Evolutionary conservation across 2,113 vertebrate species (phyloP), one percentile per base, ranked within the genome.

Genomic region (Labrus mixtus): DNA sequence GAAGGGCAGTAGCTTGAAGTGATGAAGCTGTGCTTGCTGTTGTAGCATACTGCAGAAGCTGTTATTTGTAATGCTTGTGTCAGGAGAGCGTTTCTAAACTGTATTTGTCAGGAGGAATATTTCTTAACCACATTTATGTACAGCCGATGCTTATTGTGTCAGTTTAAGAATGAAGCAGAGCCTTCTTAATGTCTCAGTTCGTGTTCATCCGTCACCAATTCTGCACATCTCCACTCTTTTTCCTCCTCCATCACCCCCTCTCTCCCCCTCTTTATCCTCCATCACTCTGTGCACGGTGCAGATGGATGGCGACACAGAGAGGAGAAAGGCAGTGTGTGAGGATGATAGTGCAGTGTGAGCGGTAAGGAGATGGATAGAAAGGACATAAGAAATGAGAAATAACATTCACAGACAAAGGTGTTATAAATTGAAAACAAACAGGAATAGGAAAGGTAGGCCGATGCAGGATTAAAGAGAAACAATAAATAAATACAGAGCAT

Each of bases 151-250:
- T 81, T 77, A 70, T 77, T 73, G 68, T 75, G 76, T 82, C 73
- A 54, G 66, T 63, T 85, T 76, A 81, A 78, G 59, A 84, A 88
- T 79, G 78, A 91, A 61, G 77, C 72, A 72, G 39, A 46, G 63
- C 60, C 59, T 60, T 77, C 61, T 68, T 81, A 82, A 84, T 72
- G 71, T 43, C 58, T 57, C 17, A 2, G 64, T 53, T 55, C 78
- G 76, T 81, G 67, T 67, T 74, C 79, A 91, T 92, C 75, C 72
- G 83, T 91, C 85, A 79, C 71, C 53, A 75, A 68, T 61, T 46
- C 56, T 50, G 63, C 81, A 85, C 72, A 83, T 76, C 76, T 62
- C 50, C 69, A 60, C 65, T 55, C 67, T 80, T 64, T 81, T 74
- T 33, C 4, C 66, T 68, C 61, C 55, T 89, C 81, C 84, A 82